Conservation (phyloP, 2,113 vertebrate species). For the Pholis gunnellus region DNA sequence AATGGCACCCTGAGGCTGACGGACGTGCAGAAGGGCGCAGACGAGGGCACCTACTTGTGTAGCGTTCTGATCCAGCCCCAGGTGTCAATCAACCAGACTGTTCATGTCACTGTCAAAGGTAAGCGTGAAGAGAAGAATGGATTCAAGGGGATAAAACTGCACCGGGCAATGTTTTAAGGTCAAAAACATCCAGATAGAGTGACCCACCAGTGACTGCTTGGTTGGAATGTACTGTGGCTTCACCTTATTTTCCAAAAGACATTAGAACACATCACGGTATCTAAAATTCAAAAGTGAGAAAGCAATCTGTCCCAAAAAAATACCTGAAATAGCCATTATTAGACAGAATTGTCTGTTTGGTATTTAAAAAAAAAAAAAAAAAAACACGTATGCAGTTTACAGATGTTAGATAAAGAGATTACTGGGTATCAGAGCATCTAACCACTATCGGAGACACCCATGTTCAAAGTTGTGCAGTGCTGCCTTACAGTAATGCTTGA, state of each 20-base stretch:
- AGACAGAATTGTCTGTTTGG: neutral
- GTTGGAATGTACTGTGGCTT: neutral
- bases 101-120: conserved; percentile 98
- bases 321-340: neutral
- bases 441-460: neutral
- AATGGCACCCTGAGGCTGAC: conserved; percentile 97
- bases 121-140: conserved; percentile 46
- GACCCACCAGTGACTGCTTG: neutral
- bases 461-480: conserved; percentile 20
- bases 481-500: conserved; percentile 1
- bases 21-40: conserved; percentile 98
- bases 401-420: neutral
- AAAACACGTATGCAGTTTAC: neutral
- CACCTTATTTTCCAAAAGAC: neutral
- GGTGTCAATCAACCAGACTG: conserved; percentile 98
- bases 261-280: neutral
- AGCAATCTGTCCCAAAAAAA: neutral
- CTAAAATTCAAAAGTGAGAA: neutral
- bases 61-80: conserved; percentile 98
- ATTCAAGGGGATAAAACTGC: neutral
- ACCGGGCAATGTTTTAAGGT: conserved; percentile 2
- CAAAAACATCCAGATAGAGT: neutral
- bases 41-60: conserved; percentile 97
- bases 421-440: neutral
- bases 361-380: neutral